A percentile compares a stretch with the other conserved stretches of the same genome.
phyloP scores from a whole-genome alignment of 2,797 vertebrate genomes.

The Coreius guichenoti region DNA sequence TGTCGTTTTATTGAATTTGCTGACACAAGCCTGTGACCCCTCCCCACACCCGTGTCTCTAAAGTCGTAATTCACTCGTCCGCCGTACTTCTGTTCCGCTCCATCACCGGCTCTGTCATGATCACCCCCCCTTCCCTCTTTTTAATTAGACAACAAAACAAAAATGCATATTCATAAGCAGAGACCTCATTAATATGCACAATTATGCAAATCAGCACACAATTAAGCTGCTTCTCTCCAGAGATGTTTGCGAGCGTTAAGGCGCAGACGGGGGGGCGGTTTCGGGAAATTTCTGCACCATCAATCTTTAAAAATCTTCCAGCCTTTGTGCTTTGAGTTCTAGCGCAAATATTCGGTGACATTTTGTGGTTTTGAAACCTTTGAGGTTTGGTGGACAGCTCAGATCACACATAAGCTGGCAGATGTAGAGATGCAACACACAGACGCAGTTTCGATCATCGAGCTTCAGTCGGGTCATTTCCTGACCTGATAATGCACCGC shows the following conservation, averaged over 20 bases:
- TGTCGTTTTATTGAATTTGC: constrained; percentile 52
- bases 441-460: neutral
- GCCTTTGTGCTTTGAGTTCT: constrained; percentile 15
- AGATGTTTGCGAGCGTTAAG: constrained; percentile 74
- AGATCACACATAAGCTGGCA: neutral
- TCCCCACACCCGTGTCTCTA: constrained; percentile 70
- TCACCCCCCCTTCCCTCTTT: constrained; percentile 72
- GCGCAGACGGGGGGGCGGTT: constrained; percentile 60
- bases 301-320: constrained; percentile 73
- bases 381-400: constrained; percentile 5
- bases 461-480: neutral
- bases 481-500: neutral
- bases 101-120: constrained; percentile 78
- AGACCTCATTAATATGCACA: constrained; percentile 93
- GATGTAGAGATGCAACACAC: neutral
- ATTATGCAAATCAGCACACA: constrained; percentile 96
- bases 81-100: constrained; percentile 72
- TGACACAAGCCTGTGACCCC: constrained; percentile 69
- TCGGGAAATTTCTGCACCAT: constrained; percentile 76
- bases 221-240: constrained; percentile 94
- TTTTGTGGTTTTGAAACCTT: constrained; percentile 1
- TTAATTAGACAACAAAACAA: constrained; percentile 95
- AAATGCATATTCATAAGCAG: constrained; percentile 92
- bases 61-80: constrained; percentile 72
- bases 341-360: neutral